A percentile compares a stretch with the other conserved stretches of the same genome.
phyloP scores from a whole-genome alignment of 1,140 invertebrate species.

The Neelides sp. region DNA sequence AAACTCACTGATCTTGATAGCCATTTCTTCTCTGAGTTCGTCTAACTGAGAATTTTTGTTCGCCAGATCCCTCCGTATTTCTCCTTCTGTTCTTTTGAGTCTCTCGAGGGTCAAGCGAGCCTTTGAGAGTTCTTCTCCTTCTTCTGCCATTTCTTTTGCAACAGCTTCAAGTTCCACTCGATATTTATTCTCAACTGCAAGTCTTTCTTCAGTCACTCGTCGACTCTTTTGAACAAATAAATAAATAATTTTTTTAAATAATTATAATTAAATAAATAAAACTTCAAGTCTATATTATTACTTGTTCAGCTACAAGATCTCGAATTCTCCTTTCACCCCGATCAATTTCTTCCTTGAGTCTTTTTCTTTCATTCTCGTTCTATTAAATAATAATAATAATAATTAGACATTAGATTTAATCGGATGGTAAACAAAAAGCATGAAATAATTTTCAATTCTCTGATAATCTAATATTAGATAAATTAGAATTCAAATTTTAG shows the following conservation, averaged over 20 bases:
- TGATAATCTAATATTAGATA: too few relatives aligned
- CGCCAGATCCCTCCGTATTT: slow-evolving; percentile 55
- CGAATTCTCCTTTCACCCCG: slow-evolving; percentile 50
- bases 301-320: too few relatives aligned
- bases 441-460: too few relatives aligned
- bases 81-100: slow-evolving; percentile 55
- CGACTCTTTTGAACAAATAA: too few relatives aligned
- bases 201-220: slow-evolving; percentile 58
- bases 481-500: too few relatives aligned
- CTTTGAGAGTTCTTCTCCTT: slow-evolving; percentile 64
- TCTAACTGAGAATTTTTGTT: slow-evolving; percentile 59
- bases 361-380: slow-evolving; percentile 51
- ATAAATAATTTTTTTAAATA: too few relatives aligned
- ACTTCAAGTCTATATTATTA: too few relatives aligned
- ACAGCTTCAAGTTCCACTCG: slow-evolving; percentile 59
- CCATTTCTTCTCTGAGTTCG: slow-evolving; percentile 61
- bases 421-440: too few relatives aligned
- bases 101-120: slow-evolving; percentile 61
- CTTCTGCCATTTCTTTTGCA: slow-evolving; percentile 56
- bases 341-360: slow-evolving; percentile 61
- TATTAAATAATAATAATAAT: background rate
- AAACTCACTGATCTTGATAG: slow-evolving; percentile 53
- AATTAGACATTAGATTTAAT: too few relatives aligned
- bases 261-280: too few relatives aligned
- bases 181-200: slow-evolving; percentile 57